Conservation (phyloP, 2,888 invertebrate species). For the Nebria brevicollis region DNA sequence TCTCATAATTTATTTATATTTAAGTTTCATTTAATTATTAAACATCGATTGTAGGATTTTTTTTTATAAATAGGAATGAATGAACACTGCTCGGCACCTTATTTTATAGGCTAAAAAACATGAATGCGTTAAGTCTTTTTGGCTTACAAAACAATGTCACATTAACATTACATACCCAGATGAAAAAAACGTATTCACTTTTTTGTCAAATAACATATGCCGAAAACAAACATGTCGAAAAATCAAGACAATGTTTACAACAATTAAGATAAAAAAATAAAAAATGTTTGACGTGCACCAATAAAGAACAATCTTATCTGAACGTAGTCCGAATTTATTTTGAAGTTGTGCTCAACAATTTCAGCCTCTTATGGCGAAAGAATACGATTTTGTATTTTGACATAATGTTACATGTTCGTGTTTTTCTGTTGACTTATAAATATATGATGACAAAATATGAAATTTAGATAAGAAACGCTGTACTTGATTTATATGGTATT, state of each 20-base stretch:
- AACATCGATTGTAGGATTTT: background rate
- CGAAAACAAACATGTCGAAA: background rate
- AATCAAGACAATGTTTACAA: background rate
- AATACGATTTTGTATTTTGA: background rate
- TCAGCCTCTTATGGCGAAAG: background rate
- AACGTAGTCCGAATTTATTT: conserved; percentile 1
- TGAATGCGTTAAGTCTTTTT: background rate
- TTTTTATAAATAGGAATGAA: too few relatives aligned
- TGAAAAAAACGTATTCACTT: background rate
- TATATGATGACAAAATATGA: background rate
- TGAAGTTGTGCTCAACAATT: background rate
- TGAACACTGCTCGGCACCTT: too few relatives aligned
- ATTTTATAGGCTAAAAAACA: too few relatives aligned
- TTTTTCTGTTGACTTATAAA: background rate
- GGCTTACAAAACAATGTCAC: background rate
- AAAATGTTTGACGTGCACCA: background rate
- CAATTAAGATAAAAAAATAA: conserved; percentile 1
- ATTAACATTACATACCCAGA: background rate
- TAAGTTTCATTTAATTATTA: background rate
- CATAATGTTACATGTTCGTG: background rate
- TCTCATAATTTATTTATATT: background rate
- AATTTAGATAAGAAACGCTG: background rate
- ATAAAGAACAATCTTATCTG: background rate
- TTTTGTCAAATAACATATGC: background rate
- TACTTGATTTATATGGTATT: background rate